Evolutionary conservation across 2,113 vertebrate species (phyloP), one percentile per base, ranked within the genome.

Genomic region (Hiodon alosoides): DNA sequence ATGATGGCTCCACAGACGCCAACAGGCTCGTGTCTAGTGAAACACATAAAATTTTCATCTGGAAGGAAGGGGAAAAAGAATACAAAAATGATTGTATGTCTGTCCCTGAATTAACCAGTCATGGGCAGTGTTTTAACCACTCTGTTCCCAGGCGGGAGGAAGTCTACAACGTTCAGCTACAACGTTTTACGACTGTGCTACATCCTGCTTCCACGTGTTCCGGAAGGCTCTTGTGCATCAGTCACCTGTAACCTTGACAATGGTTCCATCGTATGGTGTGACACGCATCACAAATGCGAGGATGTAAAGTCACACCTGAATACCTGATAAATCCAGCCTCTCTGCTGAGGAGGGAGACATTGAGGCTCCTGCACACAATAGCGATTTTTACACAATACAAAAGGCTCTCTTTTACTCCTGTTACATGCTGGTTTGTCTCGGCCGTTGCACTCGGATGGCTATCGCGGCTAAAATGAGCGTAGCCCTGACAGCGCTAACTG

Each of bases 1-100:
- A 94, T 97, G 83, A 98, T 98, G 78, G 95, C 95, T 68, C 95
- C 96, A 58, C 96, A 98, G 0, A 98, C 93, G 1, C 96, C 96
- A n/a, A 98, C 83, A 0, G 96, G 96, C 73, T 98, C 96, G 0
- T 97, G 96, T 71, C 91, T 95, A 78, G 96, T 98, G 77, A 94
- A 95, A 77, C 94, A 96, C 78, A 97, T 79, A 47, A 94, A 95
- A 0, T 86, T 94, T 57, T 96, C 94, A 87, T 97, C 96, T 98
- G 90, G 11, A 91, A 81, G 60, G 57, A 71, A 71, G 0, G 8
- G 9, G 14, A 3, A 85, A 80, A 67, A 46, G 57, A 54, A 74
- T 17, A 67, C 5, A 13, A 74, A 50, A 47, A n/a, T 3, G 4
- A 50, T 75, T 31, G 31, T 31, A 31, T 31, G 31, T 31, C 31